phyloP scores from a whole-genome alignment of 2,113 vertebrate genomes.

The Suricata suricatta region DNA sequence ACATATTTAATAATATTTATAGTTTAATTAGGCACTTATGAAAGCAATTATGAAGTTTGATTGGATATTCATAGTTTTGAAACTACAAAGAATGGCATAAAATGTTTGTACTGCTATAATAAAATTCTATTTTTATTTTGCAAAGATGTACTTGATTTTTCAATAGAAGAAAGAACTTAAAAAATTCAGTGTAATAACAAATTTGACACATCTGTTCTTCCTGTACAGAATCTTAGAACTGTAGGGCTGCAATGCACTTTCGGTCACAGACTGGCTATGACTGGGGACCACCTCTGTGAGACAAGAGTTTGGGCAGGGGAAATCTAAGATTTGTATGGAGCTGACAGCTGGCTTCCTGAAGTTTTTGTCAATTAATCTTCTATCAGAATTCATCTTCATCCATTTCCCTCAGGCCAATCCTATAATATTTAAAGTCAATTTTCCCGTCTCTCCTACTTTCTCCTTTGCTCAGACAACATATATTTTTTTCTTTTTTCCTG shows the following conservation, averaged over 20 bases:
- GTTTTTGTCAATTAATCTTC: not conserved
- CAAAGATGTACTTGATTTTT: constrained; percentile 81
- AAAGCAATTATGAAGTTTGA: constrained; percentile 79
- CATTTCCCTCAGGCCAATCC: not conserved
- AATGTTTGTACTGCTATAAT: constrained; percentile 80
- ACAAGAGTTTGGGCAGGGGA: not conserved
- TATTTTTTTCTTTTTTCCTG: not conserved
- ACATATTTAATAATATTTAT: constrained; percentile 83
- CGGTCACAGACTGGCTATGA: not conserved
- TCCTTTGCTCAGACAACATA: not conserved
- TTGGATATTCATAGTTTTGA: constrained; percentile 81
- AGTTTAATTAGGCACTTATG: constrained; percentile 81
- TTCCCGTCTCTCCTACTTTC: not conserved
- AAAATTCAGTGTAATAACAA: constrained; percentile 76
- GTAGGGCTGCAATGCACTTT: not conserved
- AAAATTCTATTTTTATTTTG: constrained; percentile 81
- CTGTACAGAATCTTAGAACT: constrained; percentile 43
- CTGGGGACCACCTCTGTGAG: not conserved
- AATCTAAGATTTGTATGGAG: not conserved
- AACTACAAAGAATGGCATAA: constrained; percentile 79
- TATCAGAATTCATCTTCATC: constrained; percentile 9
- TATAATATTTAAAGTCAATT: not conserved
- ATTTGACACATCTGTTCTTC: constrained; percentile 76
- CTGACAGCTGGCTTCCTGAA: not conserved
- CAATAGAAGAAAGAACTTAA: constrained; percentile 72